A percentile compares a stretch with the other conserved stretches of the same genome.
Conservation (phyloP, 2,113 vertebrate genomes). For the Oryzias woworae region DNA sequence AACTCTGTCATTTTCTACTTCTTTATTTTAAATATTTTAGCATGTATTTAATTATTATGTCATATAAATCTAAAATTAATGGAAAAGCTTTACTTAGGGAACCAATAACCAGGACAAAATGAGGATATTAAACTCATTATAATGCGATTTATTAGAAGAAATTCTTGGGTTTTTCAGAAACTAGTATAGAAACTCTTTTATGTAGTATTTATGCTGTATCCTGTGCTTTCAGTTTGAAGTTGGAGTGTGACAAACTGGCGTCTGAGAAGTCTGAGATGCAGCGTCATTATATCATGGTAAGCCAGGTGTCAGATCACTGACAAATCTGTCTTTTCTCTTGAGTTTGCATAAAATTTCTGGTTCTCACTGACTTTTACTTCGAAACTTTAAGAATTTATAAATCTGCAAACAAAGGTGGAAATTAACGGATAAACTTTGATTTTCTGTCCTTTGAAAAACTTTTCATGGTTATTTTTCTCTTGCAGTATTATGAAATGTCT, state of each 20-base stretch:
- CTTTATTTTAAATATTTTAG: no score
- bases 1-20: no score
- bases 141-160: no score
- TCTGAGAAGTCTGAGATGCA: slow-evolving; percentile 99
- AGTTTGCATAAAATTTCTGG: not conserved
- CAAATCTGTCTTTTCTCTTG: not conserved
- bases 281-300: slow-evolving; percentile 98
- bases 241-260: slow-evolving; percentile 97
- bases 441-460: no score
- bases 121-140: no score
- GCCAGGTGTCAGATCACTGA: slow-evolving; percentile 27
- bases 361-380: not conserved
- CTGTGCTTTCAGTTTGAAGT: slow-evolving; percentile 84
- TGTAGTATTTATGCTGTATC: not conserved
- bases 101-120: no score
- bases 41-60: no score
- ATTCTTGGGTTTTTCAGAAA: not conserved
- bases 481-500: slow-evolving; percentile 97
- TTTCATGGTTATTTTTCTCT: slow-evolving; percentile 2
- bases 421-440: no score
- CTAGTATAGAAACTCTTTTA: not conserved
- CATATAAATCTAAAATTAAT: no score
- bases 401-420: no score
- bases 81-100: no score
- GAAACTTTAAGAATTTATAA: no score